Evolutionary conservation across 1,140 invertebrate genomes (phyloP), one percentile per base, ranked within the genome.

Genomic region (Chymomyza costata): DNA sequence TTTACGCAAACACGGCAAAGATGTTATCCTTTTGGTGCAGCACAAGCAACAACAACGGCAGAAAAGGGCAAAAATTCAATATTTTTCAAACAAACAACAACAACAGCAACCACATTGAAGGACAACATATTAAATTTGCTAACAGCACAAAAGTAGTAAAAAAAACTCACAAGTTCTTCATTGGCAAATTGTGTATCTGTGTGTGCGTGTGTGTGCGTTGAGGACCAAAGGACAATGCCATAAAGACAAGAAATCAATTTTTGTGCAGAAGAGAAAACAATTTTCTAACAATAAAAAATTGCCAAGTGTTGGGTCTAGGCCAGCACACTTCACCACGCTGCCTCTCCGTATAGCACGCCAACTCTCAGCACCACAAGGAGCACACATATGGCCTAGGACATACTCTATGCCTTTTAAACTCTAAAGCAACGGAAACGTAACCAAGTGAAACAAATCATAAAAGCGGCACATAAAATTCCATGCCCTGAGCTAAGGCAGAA

Each of bases 181-280:
- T 25, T 25, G 21, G 21, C 21, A 25, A 25, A 8, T 8, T 25
- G 3, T 3, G 8, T 25, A 25, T 8, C 3, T 25, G 21, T 25
- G 21, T 25, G 8, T 25, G 21, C 8, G 21, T 25, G 8, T 25
- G 21, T 25, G 21, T 25, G 48, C 47, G 57, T 25, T 3, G 21
- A 8, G 21, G 3, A 43, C 68, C 66, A 73, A 73, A 44, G 68
- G 69, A 74, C 69, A 74, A 68, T 64, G 59, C 69, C 64, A 68
- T 74, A 74, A 74, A 74, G 69, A 74, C 69, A 74, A 74, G 69
- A 74, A 74, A 74, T 74, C 69, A 74, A 74, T 71, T 70, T 60
- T 52, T 64, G 32, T 44, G 37, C 49, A 47, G 41, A n/a, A n/a
- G n/a, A 59, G 58, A 69, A 69, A 69, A 69, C 67, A 71, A 71